These are phyloP conservation scores for Tinamus major DNA, from an alignment of 2,797 vertebrate genomes.

Conservation along the genomic window DNA sequence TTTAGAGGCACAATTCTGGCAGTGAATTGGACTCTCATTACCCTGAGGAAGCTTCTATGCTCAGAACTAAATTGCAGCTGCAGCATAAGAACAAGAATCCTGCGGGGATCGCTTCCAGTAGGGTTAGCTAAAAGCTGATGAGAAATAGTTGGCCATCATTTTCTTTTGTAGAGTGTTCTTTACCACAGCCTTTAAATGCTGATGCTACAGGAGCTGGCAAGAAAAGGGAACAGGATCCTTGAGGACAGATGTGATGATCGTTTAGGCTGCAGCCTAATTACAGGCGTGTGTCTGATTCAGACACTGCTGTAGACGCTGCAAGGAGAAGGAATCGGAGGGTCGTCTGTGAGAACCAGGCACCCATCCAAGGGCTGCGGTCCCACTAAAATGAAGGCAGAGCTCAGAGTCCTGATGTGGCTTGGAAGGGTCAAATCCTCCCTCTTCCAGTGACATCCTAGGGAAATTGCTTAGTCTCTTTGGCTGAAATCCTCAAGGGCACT, in stretches of 20 bases:
- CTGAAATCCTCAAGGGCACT: not conserved
- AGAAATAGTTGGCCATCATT: not conserved
- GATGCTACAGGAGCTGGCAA: not conserved
- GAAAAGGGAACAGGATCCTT: not conserved
- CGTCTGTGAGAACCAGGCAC: not conserved
- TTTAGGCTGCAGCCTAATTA: not conserved
- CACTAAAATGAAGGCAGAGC: not conserved
- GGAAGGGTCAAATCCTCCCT: not conserved
- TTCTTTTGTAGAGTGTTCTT: not conserved
- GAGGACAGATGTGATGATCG: slow-evolving; percentile 16
- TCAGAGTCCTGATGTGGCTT: not conserved
- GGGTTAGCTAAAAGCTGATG: slow-evolving; percentile 6
- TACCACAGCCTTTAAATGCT: not conserved
- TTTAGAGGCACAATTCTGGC: not conserved
- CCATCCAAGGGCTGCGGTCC: not conserved
- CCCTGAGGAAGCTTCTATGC: not conserved
- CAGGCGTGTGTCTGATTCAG: not conserved
- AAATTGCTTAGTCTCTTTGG: not conserved
- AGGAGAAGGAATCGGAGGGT: not conserved
- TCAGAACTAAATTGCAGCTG: not conserved
- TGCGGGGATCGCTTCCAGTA: not conserved
- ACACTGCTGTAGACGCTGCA: not conserved
- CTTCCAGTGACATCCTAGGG: not conserved
- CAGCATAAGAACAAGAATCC: not conserved
- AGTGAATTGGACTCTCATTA: not conserved